A percentile compares a stretch with the other conserved stretches of the same genome.
These are phyloP conservation scores for Tetraneura akinire DNA, from an alignment of 1,140 invertebrate species.

Conservation along the genomic window DNA sequence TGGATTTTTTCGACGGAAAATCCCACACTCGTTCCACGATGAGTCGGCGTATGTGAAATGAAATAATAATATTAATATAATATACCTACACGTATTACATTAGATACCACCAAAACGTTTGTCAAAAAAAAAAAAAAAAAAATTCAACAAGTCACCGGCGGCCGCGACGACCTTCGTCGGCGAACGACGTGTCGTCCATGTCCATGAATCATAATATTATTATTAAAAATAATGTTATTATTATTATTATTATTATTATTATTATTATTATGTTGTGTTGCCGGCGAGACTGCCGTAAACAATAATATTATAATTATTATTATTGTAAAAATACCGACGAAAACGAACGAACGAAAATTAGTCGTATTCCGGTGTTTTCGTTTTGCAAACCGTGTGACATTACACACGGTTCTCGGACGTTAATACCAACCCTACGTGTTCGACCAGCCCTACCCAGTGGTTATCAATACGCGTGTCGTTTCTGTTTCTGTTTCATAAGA, in stretches of 20 bases:
- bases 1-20: background rate
- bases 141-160: slow-evolving; percentile 19
- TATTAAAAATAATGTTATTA: slow-evolving; percentile 3
- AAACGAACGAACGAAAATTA: background rate
- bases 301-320: background rate
- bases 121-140: too few species aligned
- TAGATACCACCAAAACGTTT: background rate
- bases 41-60: too few species aligned
- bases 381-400: too few species aligned
- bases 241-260: background rate
- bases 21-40: background rate
- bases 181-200: background rate
- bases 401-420: background rate
- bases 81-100: too few species aligned
- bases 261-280: too few species aligned
- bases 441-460: too few species aligned
- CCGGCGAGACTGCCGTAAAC: background rate
- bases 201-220: slow-evolving; percentile 15
- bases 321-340: too few species aligned
- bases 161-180: background rate
- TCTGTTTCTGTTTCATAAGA: too few species aligned
- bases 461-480: too few species aligned
- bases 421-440: background rate
- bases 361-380: background rate
- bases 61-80: too few species aligned